Evolutionary conservation across 2,888 invertebrate genomes (phyloP).

Genomic region (Scaptomyza reducta): DNA sequence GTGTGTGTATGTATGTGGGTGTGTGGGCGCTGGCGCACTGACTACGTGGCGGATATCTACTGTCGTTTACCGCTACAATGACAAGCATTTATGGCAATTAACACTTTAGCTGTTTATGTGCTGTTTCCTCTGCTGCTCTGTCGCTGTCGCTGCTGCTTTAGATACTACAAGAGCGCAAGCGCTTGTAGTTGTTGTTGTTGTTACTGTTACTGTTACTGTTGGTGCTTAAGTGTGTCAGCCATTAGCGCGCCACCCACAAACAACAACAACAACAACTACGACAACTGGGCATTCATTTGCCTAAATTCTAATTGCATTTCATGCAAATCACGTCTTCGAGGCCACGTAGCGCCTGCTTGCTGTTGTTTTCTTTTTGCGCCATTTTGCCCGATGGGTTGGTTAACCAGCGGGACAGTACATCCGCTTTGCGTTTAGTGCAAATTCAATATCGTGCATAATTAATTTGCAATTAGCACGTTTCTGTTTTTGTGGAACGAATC

Average conservation of each 20-base stretch:
- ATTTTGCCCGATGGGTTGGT: slow-evolving; percentile 30
- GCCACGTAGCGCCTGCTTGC: slow-evolving; percentile 36
- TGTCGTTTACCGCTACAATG: slow-evolving; percentile 84
- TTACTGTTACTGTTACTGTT: slow-evolving; percentile 42
- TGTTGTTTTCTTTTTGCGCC: slow-evolving; percentile 10
- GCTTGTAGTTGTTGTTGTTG: slow-evolving; percentile 29
- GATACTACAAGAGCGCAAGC: slow-evolving; percentile 39
- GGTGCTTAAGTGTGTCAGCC: slow-evolving; percentile 77
- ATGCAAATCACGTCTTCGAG: slow-evolving; percentile 73
- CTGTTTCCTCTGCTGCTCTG: slow-evolving; percentile 49
- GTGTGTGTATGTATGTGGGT: slow-evolving; percentile 27
- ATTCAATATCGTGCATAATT: slow-evolving; percentile 84
- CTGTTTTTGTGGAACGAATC: slow-evolving; percentile 71
- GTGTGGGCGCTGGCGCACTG: slow-evolving; percentile 69
- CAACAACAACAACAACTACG: slow-evolving; percentile 27
- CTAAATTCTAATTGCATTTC: slow-evolving; percentile 70
- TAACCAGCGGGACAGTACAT: slow-evolving; percentile 13
- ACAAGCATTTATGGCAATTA: slow-evolving; percentile 85
- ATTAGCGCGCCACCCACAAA: slow-evolving; percentile 66
- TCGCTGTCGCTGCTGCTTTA: slow-evolving; percentile 7
- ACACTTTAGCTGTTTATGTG: slow-evolving; percentile 84
- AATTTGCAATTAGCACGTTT: slow-evolving; percentile 84
- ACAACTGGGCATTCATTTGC: slow-evolving; percentile 41
- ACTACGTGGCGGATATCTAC: slow-evolving; percentile 83
- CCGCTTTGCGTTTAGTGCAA: slow-evolving; percentile 77